Evolutionary conservation across 1,140 invertebrate species (phyloP).

Genomic region (Marisa cornuarietis): DNA sequence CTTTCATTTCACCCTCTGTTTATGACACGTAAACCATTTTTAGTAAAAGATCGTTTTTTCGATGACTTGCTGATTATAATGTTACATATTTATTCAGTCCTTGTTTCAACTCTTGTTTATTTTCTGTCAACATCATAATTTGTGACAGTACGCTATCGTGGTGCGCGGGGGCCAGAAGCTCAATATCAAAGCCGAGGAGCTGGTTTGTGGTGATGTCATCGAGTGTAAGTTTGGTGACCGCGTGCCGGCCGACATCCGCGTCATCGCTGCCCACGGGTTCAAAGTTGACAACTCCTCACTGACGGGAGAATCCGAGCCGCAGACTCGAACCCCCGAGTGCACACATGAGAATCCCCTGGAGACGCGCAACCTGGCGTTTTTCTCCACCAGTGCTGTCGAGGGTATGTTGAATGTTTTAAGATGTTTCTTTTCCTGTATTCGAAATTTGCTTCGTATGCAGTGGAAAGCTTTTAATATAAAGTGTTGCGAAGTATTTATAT

Average conservation of each 20-base stretch:
- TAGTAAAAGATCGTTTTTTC: too few relatives aligned
- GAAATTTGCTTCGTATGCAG: too few relatives aligned
- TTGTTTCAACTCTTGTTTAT: not conserved
- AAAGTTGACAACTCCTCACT: slow-evolving; percentile 77
- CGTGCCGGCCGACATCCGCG: slow-evolving; percentile 84
- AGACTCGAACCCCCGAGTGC: slow-evolving; percentile 88
- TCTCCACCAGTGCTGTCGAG: slow-evolving; percentile 97
- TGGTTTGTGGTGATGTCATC: slow-evolving; percentile 84
- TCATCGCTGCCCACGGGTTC: slow-evolving; percentile 77
- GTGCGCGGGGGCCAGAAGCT: slow-evolving; percentile 93
- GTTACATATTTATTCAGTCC: too few relatives aligned
- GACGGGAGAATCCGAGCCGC: slow-evolving; percentile 96
- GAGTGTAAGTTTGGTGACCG: slow-evolving; percentile 86
- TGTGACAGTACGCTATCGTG: slow-evolving; percentile 88
- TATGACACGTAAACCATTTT: too few relatives aligned
- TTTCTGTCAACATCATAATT: not conserved
- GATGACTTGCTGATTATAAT: too few relatives aligned
- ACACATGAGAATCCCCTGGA: slow-evolving; percentile 96
- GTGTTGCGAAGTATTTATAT: too few relatives aligned
- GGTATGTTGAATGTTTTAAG: too few relatives aligned
- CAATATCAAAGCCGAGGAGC: slow-evolving; percentile 74
- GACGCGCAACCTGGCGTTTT: slow-evolving; percentile 96
- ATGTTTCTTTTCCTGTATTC: too few relatives aligned
- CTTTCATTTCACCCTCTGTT: too few relatives aligned
- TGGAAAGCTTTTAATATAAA: too few relatives aligned